Conservation (phyloP, 2,888 invertebrate genomes). For the Prosapia bicincta region DNA sequence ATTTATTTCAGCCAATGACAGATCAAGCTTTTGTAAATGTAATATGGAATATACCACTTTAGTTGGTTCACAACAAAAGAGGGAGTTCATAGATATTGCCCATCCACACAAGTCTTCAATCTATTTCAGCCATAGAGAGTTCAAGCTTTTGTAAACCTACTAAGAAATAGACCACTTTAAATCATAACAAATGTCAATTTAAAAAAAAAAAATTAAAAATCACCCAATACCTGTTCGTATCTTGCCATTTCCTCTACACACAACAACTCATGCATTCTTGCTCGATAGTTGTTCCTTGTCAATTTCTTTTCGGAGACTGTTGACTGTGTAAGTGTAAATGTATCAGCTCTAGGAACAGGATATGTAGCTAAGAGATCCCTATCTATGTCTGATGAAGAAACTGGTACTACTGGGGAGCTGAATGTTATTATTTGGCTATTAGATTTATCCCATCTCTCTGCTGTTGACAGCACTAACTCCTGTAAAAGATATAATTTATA, state of each 20-base stretch:
- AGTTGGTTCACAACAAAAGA: too few relatives aligned
- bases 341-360: constrained; percentile 62
- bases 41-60: too few relatives aligned
- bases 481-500: too few relatives aligned
- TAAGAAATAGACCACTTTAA: too few relatives aligned
- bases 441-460: constrained; percentile 58
- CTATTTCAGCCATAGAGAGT: too few relatives aligned
- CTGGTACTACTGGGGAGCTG: constrained; percentile 54
- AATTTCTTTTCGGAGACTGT: constrained; percentile 60
- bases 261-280: constrained; percentile 70
- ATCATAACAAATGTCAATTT: too few relatives aligned
- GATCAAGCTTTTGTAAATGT: too few relatives aligned
- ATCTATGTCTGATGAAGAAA: constrained; percentile 50
- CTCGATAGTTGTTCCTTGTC: constrained; percentile 66
- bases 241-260: constrained; percentile 76
- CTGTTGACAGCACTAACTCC: constrained; percentile 55
- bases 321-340: constrained; percentile 64
- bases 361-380: constrained; percentile 56
- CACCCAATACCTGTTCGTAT: constrained; percentile 59
- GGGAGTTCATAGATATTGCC: too few relatives aligned
- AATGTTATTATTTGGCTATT: constrained; percentile 55
- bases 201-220: too few relatives aligned
- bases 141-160: too few relatives aligned
- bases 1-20: too few relatives aligned
- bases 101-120: too few relatives aligned